Base-by-base conservation (phyloP, 1,140 invertebrate species). In the Pachyrhynchus sulphureomaculatus region DNA sequence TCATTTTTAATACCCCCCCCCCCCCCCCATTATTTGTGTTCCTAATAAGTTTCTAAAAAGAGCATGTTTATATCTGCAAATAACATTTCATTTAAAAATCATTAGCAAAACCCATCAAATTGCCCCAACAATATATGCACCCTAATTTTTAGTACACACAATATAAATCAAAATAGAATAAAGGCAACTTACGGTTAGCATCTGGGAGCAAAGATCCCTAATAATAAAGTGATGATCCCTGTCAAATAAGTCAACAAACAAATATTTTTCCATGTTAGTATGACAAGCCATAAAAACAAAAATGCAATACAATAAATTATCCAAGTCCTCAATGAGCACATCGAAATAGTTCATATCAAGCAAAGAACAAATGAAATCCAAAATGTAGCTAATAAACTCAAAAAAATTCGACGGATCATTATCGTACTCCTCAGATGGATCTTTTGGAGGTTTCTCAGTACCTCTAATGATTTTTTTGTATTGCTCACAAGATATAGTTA, bases 231-330 rank as follows among this genome's bases (percentile, higher is more conserved):
- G 26, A 15, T 53, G 33, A 33, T 42, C 20, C n/a, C 32, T 63
- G 12, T 49, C 23, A 2, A 26, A 8, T 32, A 13, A 18, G 17
- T 41, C 26, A 2, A 32, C 17, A 37, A 34, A 63, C 34, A 63
- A 21, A 10, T 41, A 9, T 2, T 21, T 10, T 20, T 63, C 61
- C 61, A 63, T 63, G 15, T 42, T 42, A 49, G 32, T 23, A 23
- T 63, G 47, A 21, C 61, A 63, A 15, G 52, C 24, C 61, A 63
- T 63, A 26, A 56, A 63, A 8, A 63, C 34, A 23, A 49, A 57
- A 3, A 63, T 32, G 29, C 53, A 63, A 21, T 63, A 56, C 29
- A 63, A 37, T 5, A 63, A n/a, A 24, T 63, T 63, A 33, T 56
- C 36, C 15, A 63, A 42, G 45, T 63, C 61, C 20, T 63, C 61